These are phyloP conservation scores for Rhinoptilus africanus DNA, from an alignment of 2,113 vertebrate species.

Conservation along the genomic window DNA sequence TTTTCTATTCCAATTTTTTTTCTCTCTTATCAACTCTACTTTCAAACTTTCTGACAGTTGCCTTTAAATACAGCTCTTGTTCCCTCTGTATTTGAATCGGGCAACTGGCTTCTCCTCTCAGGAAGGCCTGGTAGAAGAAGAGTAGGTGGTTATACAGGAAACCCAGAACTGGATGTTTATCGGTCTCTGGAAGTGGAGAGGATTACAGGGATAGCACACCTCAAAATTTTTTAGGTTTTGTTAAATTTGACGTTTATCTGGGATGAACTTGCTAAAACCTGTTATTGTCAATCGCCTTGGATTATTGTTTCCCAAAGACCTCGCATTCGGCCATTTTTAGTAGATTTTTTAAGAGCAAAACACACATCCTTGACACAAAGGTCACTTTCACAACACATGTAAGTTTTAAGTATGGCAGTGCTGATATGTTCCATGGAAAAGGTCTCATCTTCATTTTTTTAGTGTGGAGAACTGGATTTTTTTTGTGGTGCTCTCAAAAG, in stretches of 20 bases:
- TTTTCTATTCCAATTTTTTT: background rate
- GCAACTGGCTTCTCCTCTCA: background rate
- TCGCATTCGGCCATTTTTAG: background rate
- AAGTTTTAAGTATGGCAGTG: background rate
- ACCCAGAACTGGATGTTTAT: background rate
- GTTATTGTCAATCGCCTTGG: background rate
- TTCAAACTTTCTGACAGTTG: background rate
- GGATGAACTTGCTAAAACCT: background rate
- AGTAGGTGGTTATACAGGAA: background rate
- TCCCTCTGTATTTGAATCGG: background rate
- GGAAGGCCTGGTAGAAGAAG: background rate
- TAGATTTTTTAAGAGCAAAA: background rate
- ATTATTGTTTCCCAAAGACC: background rate
- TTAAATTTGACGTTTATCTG: background rate
- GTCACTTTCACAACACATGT: background rate
- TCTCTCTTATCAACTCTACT: background rate
- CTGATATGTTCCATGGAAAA: background rate
- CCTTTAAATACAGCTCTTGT: background rate
- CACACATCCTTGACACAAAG: background rate
- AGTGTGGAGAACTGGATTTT: background rate
- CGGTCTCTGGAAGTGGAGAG: background rate
- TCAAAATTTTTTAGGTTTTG: background rate
- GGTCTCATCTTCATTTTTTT: background rate
- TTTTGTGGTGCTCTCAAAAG: background rate
- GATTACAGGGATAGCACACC: background rate